These are phyloP conservation scores for Corythornis madagascariensis DNA, from an alignment of 2,113 vertebrate genomes.

Conservation along the genomic window DNA sequence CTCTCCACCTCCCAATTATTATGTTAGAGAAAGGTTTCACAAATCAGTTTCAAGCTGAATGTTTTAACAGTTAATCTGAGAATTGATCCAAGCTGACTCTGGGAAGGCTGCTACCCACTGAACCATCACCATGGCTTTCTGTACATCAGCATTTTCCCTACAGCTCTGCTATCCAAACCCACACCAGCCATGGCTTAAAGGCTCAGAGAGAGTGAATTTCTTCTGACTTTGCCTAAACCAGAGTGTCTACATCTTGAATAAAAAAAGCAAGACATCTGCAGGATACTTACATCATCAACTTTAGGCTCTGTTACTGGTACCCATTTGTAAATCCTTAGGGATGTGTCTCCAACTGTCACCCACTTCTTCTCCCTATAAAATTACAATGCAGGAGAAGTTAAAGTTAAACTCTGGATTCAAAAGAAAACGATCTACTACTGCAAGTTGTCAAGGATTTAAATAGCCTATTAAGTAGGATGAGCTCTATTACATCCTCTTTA, in stretches of 20 bases:
- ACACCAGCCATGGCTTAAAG: neutral
- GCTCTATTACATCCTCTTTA: conserved; percentile 45
- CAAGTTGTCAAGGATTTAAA: conserved; percentile 50
- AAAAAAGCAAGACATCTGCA: conserved; percentile 3
- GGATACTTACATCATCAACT: conserved; percentile 91
- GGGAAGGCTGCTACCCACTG: neutral
- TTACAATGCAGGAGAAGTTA: conserved; percentile 52
- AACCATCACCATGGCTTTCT: neutral
- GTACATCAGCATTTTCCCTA: neutral
- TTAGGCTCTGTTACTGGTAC: conserved; percentile 96
- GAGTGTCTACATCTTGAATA: neutral
- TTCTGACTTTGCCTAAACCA: neutral
- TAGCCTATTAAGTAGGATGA: conserved; percentile 57
- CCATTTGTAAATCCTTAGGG: conserved; percentile 98
- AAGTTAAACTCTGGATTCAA: neutral
- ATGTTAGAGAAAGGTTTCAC: neutral
- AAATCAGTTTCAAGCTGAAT: neutral
- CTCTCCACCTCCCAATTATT: neutral
- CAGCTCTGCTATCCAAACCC: neutral
- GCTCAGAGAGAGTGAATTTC: neutral
- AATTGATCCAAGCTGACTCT: neutral
- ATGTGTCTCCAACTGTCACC: conserved; percentile 98
- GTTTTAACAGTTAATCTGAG: neutral
- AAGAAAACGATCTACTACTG: conserved; percentile 31
- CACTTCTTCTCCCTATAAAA: conserved; percentile 96